Base-by-base conservation (phyloP, 2,888 invertebrate genomes). In the Morinoia aosen region DNA sequence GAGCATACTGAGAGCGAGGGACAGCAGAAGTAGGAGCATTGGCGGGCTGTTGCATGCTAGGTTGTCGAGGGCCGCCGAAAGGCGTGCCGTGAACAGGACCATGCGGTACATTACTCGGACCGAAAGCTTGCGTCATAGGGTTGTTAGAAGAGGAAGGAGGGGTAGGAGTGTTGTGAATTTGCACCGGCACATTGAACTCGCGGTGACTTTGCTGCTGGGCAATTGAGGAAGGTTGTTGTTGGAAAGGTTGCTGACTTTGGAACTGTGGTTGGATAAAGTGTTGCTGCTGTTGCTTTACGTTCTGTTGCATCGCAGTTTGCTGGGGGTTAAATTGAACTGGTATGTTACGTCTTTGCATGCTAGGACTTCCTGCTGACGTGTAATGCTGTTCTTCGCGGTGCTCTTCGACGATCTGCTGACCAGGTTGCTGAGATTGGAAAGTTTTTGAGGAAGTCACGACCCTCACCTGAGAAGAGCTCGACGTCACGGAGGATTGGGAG, bases 121-220 rank as follows among this genome's bases (percentile, higher is more conserved):
- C 57, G 33, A 57, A 57, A 25, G 93, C 40, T 33, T 93, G 56
- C 25, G 93, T 48, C 93, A 93, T 93, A 12, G 93, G 93, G 33
- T 93, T 93, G 93, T 93, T 93, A 93, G 93, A 19, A 25, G 56
- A 57, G 57, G 93, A 58, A 48, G 93, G 93, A 56, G 93, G 93
- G 33, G 93, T 93, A 57, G 95, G 95, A 40, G 95, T 64, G 64
- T 95, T 95, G 48, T 33, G 58, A 40, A 95, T 39, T 95, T 95
- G 95, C 58, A 95, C 64, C 11, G 95, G 95, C 40, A 95, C 95
- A 58, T 95, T 95, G 57, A 95, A 95, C 40, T 95, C 95, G n/a
- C 95, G 95, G 19, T 93, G 93, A 33, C n/a, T 57, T 93, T 93
- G 57, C 57, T 93, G 93, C 14, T 56, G 57, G 57, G 12, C 57